Base-by-base conservation (phyloP, 1,140 invertebrate species). In the Oppia nitens region DNA sequence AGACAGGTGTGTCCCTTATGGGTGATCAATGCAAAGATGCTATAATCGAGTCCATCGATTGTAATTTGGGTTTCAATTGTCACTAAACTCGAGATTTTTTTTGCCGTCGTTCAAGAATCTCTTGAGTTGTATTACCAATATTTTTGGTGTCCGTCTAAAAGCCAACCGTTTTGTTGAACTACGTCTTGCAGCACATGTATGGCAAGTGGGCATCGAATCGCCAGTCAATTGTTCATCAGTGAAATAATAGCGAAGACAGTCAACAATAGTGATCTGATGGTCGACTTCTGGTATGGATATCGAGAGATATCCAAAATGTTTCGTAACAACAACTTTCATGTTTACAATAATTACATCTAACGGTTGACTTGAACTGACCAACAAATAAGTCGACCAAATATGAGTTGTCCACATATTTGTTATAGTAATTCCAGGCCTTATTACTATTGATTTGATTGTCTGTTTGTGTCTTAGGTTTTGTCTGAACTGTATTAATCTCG, bases 321-420 rank as follows among this genome's bases (percentile, higher is more conserved):
- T 96, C 92, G 71, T 90, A 87, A 17, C 91, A 95, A 27, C 91
- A 85, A 48, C 86, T 91, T 61, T 83, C 82, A 72, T 94, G 86
- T 54, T 83, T 81, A 72, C 93, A 98, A 45, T 81, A 78, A 1
- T 87, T 86, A 69, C 92, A 97, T 61, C 81, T 83, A 25, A 98
- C 74, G 0, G 88, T 90, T 62, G 88, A 93, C 69, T 92, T 89
- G 55, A 97, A 75, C 68, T 96, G 91, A 0, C 93, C 93, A 45
- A 94, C 88, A 73, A 98, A 96, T 21, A 93, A 79, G 69, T 96
- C 91, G 4, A 92, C 85, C 59, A 96, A 83, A 61, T 81, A 78
- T 55, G 84, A 89, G 72, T 94, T 85, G 66, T 95, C 90, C 69
- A 81, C 61, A 21, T 27, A 78, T 24, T 82, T 77, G 3, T 89